A percentile compares a stretch with the other conserved stretches of the same genome.
Evolutionary conservation across 2,797 vertebrate species (phyloP).

Genomic region (Paratrypauchen microcephalus): DNA sequence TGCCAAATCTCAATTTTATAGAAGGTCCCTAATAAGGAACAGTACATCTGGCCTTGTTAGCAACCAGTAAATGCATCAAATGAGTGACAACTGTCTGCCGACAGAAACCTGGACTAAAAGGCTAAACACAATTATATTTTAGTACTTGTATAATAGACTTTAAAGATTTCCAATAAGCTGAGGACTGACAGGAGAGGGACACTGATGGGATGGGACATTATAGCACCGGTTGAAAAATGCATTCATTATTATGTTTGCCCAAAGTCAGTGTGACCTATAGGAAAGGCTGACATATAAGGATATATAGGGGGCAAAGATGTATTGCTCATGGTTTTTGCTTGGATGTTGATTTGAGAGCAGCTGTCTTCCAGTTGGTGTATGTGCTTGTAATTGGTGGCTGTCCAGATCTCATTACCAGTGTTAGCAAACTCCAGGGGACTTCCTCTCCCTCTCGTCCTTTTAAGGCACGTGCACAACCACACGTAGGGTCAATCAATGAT

Average conservation of each 20-base stretch:
- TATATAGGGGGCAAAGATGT: background rate
- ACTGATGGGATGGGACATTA: background rate
- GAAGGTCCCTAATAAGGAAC: conserved; percentile 4
- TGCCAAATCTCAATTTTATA: background rate
- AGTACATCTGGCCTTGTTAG: background rate
- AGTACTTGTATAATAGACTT: conserved; percentile 19
- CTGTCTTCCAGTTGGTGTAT: conserved; percentile 5
- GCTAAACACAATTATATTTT: conserved; percentile 35
- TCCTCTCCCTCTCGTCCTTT: conserved; percentile 28
- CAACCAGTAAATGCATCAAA: conserved; percentile 6
- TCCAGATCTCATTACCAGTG: conserved; percentile 48
- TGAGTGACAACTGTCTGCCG: conserved; percentile 9
- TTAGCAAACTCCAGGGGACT: conserved; percentile 44
- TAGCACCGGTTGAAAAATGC: conserved; percentile 1
- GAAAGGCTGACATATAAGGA: background rate
- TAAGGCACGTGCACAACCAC: conserved; percentile 17
- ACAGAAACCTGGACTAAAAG: conserved; percentile 27
- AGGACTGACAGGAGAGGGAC: background rate
- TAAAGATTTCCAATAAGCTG: conserved; percentile 52
- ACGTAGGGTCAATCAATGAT: conserved; percentile 50
- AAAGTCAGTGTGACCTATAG: background rate
- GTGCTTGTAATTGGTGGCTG: conserved; percentile 38
- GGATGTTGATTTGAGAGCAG: background rate
- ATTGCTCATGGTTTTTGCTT: background rate
- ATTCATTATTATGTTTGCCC: background rate